Conservation (phyloP, 37 sponge, comb jelly and placozoan genomes). For the Cliona cf. orientalis region DNA sequence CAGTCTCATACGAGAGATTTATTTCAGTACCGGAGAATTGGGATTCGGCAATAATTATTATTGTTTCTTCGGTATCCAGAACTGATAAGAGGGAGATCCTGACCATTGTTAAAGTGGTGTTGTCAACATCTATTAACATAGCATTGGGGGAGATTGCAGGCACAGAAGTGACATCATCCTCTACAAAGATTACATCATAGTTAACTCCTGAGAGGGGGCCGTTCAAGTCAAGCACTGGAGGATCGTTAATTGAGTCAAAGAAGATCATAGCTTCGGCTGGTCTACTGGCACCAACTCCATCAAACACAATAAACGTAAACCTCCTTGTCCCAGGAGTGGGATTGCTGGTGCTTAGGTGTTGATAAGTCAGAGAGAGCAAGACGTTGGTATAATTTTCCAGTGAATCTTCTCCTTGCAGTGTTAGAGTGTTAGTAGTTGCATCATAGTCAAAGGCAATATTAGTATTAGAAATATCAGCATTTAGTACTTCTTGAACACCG, state of each 20-base stretch:
- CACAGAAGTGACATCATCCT: slow-evolving; percentile 27
- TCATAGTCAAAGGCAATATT: slow-evolving; percentile 7
- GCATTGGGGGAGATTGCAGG: slow-evolving; percentile 11
- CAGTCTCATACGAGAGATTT: background rate
- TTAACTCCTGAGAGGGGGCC: background rate
- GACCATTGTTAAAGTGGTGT: slow-evolving; percentile 20
- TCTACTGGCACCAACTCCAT: slow-evolving; percentile 33
- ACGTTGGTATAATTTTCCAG: slow-evolving; percentile 39
- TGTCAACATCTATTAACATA: slow-evolving; percentile 65
- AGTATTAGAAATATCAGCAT: slow-evolving; percentile 26
- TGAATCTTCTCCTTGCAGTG: slow-evolving; percentile 50
- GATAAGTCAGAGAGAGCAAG: slow-evolving; percentile 46
- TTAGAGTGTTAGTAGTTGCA: slow-evolving; percentile 14
- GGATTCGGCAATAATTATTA: background rate
- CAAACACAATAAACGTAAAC: slow-evolving; percentile 47
- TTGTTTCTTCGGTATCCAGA: slow-evolving; percentile 33
- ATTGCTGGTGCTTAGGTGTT: slow-evolving; percentile 11
- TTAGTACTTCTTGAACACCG: slow-evolving; percentile 39
- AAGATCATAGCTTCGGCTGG: slow-evolving; percentile 14
- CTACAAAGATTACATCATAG: slow-evolving; percentile 32
- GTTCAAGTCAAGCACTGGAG: slow-evolving; percentile 57
- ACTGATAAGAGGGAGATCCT: slow-evolving; percentile 24
- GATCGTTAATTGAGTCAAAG: slow-evolving; percentile 65
- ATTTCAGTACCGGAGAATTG: background rate
- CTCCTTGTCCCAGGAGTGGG: slow-evolving; percentile 47